A percentile compares a stretch with the other conserved stretches of the same genome.
phyloP scores from a whole-genome alignment of 2,113 vertebrate species.

The Pithys albifrons region DNA sequence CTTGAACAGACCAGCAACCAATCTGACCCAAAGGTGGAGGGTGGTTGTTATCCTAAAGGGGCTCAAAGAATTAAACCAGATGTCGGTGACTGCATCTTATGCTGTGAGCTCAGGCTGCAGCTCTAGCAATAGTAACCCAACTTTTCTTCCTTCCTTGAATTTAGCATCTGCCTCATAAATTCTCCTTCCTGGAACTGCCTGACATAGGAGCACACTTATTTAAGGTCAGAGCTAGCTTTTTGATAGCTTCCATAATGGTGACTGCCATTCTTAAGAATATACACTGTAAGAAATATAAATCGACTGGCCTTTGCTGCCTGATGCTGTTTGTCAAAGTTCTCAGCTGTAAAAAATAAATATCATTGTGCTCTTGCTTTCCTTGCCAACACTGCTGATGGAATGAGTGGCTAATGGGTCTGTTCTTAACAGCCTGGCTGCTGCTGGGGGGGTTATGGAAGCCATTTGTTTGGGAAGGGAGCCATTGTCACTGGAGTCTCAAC shows the following conservation, averaged over 20 bases:
- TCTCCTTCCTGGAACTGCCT: not conserved
- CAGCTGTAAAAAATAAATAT: not conserved
- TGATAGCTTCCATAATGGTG: conserved; percentile 53
- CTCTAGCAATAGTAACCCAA: not conserved
- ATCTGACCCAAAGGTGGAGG: rapidly evolving
- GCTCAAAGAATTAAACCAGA: not conserved
- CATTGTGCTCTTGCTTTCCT: not conserved
- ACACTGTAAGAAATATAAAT: conserved; percentile 30
- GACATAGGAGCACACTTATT: conserved; percentile 7
- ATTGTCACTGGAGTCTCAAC: rapidly evolving
- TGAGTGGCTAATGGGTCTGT: not conserved
- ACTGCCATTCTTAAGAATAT: conserved; percentile 38
- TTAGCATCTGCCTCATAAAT: conserved; percentile 17
- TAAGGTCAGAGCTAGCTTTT: conserved; percentile 46
- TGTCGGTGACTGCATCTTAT: not conserved
- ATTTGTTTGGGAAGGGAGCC: not conserved
- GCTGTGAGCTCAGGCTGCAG: not conserved
- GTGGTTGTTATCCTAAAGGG: not conserved
- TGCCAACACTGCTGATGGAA: not conserved
- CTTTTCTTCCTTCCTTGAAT: not conserved
- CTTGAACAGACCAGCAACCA: not conserved
- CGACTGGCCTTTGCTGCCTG: conserved; percentile 37
- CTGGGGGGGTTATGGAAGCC: not conserved
- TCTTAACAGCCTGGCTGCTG: not conserved
- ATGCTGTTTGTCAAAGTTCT: conserved; percentile 1